Conservation (phyloP, 2,888 invertebrate genomes). For the Drosophila leonis region DNA sequence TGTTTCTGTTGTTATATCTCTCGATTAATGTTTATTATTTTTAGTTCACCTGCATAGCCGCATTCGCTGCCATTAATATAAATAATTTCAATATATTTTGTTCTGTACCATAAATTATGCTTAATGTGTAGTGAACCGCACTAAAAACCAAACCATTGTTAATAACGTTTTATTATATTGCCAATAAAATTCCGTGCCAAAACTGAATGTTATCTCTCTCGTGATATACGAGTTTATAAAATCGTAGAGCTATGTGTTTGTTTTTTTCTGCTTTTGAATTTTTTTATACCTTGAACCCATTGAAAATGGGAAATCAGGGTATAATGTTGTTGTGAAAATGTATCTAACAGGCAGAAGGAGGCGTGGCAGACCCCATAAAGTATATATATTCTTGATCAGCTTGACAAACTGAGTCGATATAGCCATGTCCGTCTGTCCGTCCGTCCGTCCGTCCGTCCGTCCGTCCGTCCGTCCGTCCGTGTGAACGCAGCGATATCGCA, state of each 20-base stretch:
- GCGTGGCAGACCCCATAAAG: no score
- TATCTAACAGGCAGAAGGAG: no score
- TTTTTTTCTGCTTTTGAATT: not conserved
- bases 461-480: no score
- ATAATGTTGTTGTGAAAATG: no score
- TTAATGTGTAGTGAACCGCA: slow-evolving; percentile 45
- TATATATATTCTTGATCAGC: no score
- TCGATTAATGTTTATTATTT: slow-evolving; percentile 25
- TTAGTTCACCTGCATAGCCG: slow-evolving; percentile 44
- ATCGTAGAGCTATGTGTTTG: slow-evolving; percentile 8
- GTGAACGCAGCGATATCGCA: no score
- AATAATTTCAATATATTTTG: slow-evolving; percentile 48
- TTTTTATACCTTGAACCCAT: no score
- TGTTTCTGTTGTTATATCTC: not conserved
- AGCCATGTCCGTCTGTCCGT: no score
- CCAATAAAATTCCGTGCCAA: slow-evolving; percentile 49
- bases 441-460: no score
- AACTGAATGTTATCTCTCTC: slow-evolving; percentile 51
- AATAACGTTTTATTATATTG: slow-evolving; percentile 54
- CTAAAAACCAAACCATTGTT: slow-evolving; percentile 51
- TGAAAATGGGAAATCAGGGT: no score
- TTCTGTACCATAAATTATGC: slow-evolving; percentile 42
- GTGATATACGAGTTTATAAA: slow-evolving; percentile 24
- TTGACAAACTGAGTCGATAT: no score
- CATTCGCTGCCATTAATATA: slow-evolving; percentile 34